Conservation (phyloP, 2,888 invertebrate genomes). For the Eupithecia centaureata region DNA sequence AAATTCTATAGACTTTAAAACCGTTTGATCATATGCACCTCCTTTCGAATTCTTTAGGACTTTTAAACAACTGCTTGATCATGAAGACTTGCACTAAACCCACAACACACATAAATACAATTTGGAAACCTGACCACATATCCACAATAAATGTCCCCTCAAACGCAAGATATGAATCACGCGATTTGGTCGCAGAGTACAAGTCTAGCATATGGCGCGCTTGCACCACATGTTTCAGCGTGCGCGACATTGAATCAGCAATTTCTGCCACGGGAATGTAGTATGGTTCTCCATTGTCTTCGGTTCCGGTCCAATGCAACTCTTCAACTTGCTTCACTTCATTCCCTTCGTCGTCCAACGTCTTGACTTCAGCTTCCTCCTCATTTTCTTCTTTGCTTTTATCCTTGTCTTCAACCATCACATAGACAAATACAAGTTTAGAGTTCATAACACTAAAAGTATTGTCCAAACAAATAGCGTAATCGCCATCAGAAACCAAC, state of each 20-base stretch:
- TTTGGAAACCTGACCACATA: constrained; percentile 89
- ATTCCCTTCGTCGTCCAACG: constrained; percentile 49
- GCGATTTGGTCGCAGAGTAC: constrained; percentile 88
- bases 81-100: constrained; percentile 90
- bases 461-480: constrained; percentile 94
- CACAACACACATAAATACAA: constrained; percentile 88
- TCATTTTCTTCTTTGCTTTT: constrained; percentile 49
- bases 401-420: constrained; percentile 86
- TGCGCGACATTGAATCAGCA: constrained; percentile 86
- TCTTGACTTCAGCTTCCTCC: constrained; percentile 43
- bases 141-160: constrained; percentile 92
- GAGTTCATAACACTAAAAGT: constrained; percentile 90
- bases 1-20: too few species aligned
- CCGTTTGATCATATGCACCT: neutral
- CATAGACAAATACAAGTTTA: constrained; percentile 92
- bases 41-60: constrained; percentile 11
- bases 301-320: constrained; percentile 65
- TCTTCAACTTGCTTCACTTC: constrained; percentile 65
- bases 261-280: constrained; percentile 79
- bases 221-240: constrained; percentile 85
- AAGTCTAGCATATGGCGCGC: constrained; percentile 87
- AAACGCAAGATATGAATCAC: constrained; percentile 92
- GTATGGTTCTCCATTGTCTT: constrained; percentile 60
- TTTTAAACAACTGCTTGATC: constrained; percentile 85
- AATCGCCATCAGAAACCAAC: constrained; percentile 87